phyloP scores from a whole-genome alignment of 2,113 vertebrate species.

The Microtus oregoni region DNA sequence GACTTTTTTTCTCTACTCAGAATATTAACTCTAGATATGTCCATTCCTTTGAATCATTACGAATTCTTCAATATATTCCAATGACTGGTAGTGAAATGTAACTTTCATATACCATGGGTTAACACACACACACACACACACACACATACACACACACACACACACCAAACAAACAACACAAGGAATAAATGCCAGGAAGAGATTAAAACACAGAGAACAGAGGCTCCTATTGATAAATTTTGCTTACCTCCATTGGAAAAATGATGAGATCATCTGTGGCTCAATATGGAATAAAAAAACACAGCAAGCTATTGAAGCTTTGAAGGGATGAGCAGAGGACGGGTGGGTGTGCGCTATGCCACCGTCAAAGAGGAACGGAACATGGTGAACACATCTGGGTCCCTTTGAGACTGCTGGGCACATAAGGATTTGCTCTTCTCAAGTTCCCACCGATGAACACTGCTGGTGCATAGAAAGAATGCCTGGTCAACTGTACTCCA shows the following conservation, averaged over 20 bases:
- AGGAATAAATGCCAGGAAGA: conserved; percentile 18
- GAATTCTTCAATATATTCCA: conserved; percentile 17
- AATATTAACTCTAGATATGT: conserved; percentile 32
- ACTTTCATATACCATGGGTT: neutral
- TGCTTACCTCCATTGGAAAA: conserved; percentile 27
- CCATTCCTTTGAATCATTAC: conserved; percentile 39
- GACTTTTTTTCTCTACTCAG: conserved; percentile 38
- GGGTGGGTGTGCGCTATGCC: neutral
- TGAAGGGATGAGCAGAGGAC: neutral
- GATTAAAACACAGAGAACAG: conserved; percentile 48
- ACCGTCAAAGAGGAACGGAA: neutral
- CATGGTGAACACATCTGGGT: neutral
- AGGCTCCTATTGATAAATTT: conserved; percentile 38
- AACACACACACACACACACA: neutral
- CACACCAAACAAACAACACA: neutral
- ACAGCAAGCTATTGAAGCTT: neutral
- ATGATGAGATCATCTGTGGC: conserved; percentile 54
- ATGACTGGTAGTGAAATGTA: conserved; percentile 13
- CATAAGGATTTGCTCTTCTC: neutral
- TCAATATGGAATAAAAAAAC: conserved; percentile 51
- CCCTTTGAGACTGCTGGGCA: neutral
- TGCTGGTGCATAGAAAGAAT: neutral
- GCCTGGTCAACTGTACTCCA: neutral
- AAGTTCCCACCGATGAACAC: neutral
- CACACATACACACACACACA: neutral